phyloP scores from a whole-genome alignment of 2,797 vertebrate species.

The Hemitrygon akajei region DNA sequence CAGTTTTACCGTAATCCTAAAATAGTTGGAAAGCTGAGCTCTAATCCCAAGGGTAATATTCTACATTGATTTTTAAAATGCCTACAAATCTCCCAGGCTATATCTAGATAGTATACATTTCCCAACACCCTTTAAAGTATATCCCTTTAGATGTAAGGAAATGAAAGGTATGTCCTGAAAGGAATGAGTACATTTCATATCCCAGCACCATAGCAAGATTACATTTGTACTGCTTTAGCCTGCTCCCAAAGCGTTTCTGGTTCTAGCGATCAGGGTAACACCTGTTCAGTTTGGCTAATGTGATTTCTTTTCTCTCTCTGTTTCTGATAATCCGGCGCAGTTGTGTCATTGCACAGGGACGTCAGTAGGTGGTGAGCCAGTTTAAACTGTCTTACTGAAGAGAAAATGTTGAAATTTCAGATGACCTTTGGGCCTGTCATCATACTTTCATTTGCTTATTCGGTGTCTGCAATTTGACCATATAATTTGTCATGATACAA shows the following conservation, averaged over 20 bases:
- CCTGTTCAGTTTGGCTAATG: not conserved
- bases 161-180: not conserved
- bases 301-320: not conserved
- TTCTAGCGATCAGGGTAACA: not conserved
- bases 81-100: not conserved
- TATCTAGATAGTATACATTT: not conserved
- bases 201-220: not conserved
- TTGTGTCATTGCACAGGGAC: constrained; percentile 3
- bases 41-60: not conserved
- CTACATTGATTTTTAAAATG: not conserved
- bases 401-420: not conserved
- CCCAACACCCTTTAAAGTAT: not conserved
- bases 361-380: constrained; percentile 15
- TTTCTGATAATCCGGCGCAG: not conserved
- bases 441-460: not conserved
- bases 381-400: not conserved
- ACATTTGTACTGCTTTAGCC: not conserved
- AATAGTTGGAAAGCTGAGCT: not conserved
- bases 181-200: not conserved
- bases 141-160: not conserved
- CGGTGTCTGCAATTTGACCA: not conserved
- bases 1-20: not conserved
- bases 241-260: not conserved
- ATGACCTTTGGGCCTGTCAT: not conserved
- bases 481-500: not conserved